phyloP scores from a whole-genome alignment of 2,113 vertebrate genomes.

The Psilopsiagon aurifrons region DNA sequence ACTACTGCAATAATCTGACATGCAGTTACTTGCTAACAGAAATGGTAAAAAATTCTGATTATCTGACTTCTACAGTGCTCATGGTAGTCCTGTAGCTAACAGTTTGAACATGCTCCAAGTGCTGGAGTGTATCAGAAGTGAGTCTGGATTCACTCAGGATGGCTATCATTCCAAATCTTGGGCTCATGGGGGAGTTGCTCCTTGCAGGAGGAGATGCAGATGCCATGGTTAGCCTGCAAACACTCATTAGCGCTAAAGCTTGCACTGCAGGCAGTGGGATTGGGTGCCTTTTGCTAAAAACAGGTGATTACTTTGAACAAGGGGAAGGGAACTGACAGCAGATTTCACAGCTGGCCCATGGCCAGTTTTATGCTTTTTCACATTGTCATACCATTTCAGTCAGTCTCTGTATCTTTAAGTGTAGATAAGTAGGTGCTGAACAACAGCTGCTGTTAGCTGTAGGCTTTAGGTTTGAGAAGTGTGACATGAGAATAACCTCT shows the following conservation, averaged over 20 bases:
- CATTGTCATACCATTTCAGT: background rate
- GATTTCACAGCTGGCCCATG: background rate
- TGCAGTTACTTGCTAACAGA: background rate
- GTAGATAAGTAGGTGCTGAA: background rate
- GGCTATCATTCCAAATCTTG: background rate
- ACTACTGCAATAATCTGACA: background rate
- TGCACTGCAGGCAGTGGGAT: background rate
- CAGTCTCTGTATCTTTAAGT: background rate
- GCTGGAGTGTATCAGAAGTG: background rate
- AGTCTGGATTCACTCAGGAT: background rate
- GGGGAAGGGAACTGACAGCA: background rate
- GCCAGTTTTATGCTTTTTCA: background rate
- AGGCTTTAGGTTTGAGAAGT: background rate
- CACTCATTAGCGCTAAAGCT: background rate
- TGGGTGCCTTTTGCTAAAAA: background rate
- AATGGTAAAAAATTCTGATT: background rate
- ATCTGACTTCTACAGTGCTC: background rate
- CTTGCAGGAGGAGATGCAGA: background rate
- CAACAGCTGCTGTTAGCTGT: background rate
- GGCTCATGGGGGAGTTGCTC: background rate
- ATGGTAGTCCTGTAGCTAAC: background rate
- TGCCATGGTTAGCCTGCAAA: background rate
- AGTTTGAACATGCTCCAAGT: background rate
- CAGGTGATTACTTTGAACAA: background rate
- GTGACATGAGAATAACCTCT: background rate